Base-by-base conservation (phyloP, 2,113 vertebrate species). In the Stercorarius parasiticus region DNA sequence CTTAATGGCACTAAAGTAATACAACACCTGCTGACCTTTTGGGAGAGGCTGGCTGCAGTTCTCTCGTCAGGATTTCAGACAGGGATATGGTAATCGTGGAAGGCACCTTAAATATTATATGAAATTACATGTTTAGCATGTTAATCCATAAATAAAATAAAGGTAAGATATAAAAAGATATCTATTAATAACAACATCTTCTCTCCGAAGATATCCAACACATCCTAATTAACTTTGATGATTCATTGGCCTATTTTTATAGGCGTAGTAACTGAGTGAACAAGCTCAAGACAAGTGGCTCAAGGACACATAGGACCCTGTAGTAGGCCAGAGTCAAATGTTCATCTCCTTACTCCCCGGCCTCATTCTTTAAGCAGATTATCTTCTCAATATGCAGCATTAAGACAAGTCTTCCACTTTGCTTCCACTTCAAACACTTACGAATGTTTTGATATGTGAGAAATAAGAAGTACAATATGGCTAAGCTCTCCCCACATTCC, bases 221-320 rank as follows among this genome's bases (percentile, higher is more conserved):
- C 56, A 59, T 65, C n/a, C 80, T 88, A 95, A 95, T 90, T 95
- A 96, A 93, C 76, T 96, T 69, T 69, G 70, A 69, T 56, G 56
- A 92, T 93, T 82, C 95, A 86, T 65, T 86, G 20, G 69, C 61
- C 70, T 89, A 82, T 91, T 95, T 94, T 96, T 87, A 72, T 40
- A 89, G 25, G 45, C 58, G 21, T 36, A n/a, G 55, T 73, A 86
- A 92, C 21, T 8, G 26, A 71, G 29, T 29, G 80, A 94, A 65
- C 8, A 61, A 69, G 49, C 61, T 89, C 21, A 9, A 69, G 49
- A 5, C 62, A 40, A 73, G 30, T 38, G n/a, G 36, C 59, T 78
- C 65, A 91, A 82, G 77, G 66, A 83, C 62, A 40, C 36, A 34
- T 16, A 76, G 76, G 50, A 93, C 5, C 43, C 29, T 40, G 4